These are phyloP conservation scores for Ceratina calcarata DNA, from an alignment of 1,140 invertebrate genomes.

Conservation along the genomic window DNA sequence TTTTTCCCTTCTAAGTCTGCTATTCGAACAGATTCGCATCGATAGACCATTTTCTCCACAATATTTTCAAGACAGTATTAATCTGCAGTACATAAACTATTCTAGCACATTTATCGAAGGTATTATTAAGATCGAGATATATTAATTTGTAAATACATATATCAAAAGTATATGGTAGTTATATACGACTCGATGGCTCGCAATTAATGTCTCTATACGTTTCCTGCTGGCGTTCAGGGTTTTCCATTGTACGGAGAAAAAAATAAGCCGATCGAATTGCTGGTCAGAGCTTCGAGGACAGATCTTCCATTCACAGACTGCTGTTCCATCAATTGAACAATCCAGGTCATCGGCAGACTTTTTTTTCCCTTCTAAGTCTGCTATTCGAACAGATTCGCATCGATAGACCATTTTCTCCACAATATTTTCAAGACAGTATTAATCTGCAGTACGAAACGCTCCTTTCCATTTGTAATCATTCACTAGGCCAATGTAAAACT, in stretches of 20 bases:
- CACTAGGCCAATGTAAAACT: too few species aligned
- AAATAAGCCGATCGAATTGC: slow-evolving; percentile 25
- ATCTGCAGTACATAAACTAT: too few species aligned
- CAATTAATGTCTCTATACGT: slow-evolving; percentile 21
- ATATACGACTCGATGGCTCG: not conserved
- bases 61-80: too few species aligned
- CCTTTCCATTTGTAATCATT: too few species aligned
- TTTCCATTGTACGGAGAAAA: slow-evolving; percentile 9
- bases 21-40: not conserved
- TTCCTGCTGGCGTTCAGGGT: not conserved
- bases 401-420: too few species aligned
- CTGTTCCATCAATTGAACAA: slow-evolving; percentile 19
- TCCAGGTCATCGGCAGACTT: slow-evolving; percentile 4
- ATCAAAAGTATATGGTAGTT: not conserved
- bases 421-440: too few species aligned
- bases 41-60: too few species aligned
- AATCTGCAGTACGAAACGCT: too few species aligned
- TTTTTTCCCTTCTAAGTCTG: not conserved
- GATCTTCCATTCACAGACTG: slow-evolving; percentile 13
- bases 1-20: not conserved
- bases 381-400: not conserved
- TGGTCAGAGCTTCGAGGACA: slow-evolving; percentile 15
- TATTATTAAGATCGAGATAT: too few species aligned
- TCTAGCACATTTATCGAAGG: too few species aligned
- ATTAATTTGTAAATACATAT: too few species aligned